Percentiles rank a stretch among this genome's conserved stretches.
Evolutionary conservation across 2,888 invertebrate genomes (phyloP).

Genomic region (Gymnoscelis rufifasciata): DNA sequence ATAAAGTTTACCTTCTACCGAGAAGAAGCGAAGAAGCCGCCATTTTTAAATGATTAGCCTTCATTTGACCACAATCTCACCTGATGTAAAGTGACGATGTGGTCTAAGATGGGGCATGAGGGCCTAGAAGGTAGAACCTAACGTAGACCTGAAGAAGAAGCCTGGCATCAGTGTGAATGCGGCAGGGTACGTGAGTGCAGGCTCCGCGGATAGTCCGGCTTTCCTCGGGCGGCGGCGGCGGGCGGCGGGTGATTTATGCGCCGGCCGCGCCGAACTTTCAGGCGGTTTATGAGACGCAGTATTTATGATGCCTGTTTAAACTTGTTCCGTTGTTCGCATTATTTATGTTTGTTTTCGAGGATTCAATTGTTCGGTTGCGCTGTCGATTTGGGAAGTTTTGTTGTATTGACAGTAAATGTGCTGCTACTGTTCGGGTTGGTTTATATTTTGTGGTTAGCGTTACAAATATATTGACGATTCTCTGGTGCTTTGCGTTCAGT

Average conservation of each 20-base stretch:
- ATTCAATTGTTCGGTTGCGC: constrained; percentile 34
- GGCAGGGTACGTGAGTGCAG: constrained; percentile 12
- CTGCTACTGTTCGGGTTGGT: not conserved
- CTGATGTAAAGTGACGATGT: too few relatives aligned
- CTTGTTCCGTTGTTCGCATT: constrained; percentile 39
- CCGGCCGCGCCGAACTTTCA: constrained; percentile 41
- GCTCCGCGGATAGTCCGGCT: constrained; percentile 12
- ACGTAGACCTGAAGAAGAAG: not conserved
- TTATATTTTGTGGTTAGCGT: not conserved
- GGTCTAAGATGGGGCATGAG: too few relatives aligned
- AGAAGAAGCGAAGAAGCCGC: too few relatives aligned
- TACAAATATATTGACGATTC: too few relatives aligned
- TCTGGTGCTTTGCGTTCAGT: too few relatives aligned
- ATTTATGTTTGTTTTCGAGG: constrained; percentile 38
- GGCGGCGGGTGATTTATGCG: constrained; percentile 43
- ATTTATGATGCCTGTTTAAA: constrained; percentile 59
- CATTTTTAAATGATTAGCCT: too few relatives aligned
- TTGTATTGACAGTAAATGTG: not conserved
- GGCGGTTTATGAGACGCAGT: constrained; percentile 54
- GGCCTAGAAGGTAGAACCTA: too few relatives aligned
- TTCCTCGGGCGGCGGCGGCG: constrained; percentile 16
- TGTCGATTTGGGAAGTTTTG: constrained; percentile 9
- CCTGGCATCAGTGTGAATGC: not conserved
- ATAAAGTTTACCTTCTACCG: too few relatives aligned
- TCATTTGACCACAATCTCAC: too few relatives aligned